Conservation (phyloP, 53 echinoderm and acorn worm species). For the Holothuria leucospilota region DNA sequence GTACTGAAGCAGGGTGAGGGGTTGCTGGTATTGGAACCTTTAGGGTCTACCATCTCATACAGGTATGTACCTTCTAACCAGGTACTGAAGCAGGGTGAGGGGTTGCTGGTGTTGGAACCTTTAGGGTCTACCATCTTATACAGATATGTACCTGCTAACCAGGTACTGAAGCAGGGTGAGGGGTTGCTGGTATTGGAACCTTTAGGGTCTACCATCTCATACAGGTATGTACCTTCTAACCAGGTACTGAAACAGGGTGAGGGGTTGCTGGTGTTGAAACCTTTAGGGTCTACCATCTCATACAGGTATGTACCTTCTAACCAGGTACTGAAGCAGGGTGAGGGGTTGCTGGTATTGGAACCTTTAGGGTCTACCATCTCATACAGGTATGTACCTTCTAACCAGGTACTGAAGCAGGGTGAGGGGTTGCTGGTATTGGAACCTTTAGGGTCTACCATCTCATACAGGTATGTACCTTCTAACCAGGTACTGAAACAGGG, state of each 20-base stretch:
- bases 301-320: constrained; percentile 67
- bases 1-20: constrained; percentile 76
- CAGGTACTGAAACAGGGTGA: no score
- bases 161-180: constrained; percentile 71
- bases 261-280: constrained; percentile 72
- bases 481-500: constrained; percentile 52
- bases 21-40: constrained; percentile 90
- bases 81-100: no score
- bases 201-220: constrained; percentile 99
- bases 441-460: constrained; percentile 99
- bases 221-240: constrained; percentile 60
- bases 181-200: constrained; percentile 86
- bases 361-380: constrained; percentile 98
- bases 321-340: constrained; percentile 63
- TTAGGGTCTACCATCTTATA: constrained; percentile 98
- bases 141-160: constrained; percentile 58
- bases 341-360: constrained; percentile 90
- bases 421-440: constrained; percentile 90
- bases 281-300: constrained; percentile 98
- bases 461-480: constrained; percentile 81
- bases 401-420: no score
- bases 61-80: constrained; percentile 48
- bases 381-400: constrained; percentile 87
- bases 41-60: constrained; percentile 99
- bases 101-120: constrained; percentile 76